Base-by-base conservation (phyloP, 1,140 invertebrate genomes). In the Harpegnathos saltator region DNA sequence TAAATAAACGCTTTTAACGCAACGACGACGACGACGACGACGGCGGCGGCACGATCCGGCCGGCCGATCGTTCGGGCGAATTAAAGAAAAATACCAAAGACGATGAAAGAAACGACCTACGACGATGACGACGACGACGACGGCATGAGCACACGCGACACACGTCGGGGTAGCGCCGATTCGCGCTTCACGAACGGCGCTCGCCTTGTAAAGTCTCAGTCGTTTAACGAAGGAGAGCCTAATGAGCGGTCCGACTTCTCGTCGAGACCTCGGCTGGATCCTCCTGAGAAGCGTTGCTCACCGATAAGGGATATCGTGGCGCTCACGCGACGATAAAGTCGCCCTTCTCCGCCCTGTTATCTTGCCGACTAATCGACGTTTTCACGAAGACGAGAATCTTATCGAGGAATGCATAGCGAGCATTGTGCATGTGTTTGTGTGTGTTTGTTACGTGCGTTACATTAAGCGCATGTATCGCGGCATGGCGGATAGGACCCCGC, bases 1-100 rank as follows among this genome's bases (percentile, higher is more conserved):
- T 58, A 80, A 80, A 80, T 80, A 80, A 80, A 80, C 52, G 38
- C 56, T 80, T 71, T 80, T 56, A 68, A 56, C 75, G 38, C 38
- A 9, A 44, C 38, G 38, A 44, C 38, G 7, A 44, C 38, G 38
- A 0, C 38, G 38, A 44, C 29, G 29, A 33, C 29, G 29, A 1
- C 29, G 50, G 17, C 44, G 50, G 44, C 29, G 61, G 71, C 33
- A 58, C 75, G n/a, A n/a, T n/a, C n/a, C n/a, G n/a, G n/a, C n/a
- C n/a, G n/a, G 69, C 48, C 4, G 19, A 56, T 66, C 75, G 22
- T 50, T 68, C 52, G 17, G 22, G 7, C 22, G 22, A 44, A 29
- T 69, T 33, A 38, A 11, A 22, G 75, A 15, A 44, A 59, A 48
- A 68, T 52, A 68, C 3, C 38, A 19, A 14, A 17, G 29, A 22